phyloP scores from a whole-genome alignment of 2,888 invertebrate species.

The Endotricha flammealis region DNA sequence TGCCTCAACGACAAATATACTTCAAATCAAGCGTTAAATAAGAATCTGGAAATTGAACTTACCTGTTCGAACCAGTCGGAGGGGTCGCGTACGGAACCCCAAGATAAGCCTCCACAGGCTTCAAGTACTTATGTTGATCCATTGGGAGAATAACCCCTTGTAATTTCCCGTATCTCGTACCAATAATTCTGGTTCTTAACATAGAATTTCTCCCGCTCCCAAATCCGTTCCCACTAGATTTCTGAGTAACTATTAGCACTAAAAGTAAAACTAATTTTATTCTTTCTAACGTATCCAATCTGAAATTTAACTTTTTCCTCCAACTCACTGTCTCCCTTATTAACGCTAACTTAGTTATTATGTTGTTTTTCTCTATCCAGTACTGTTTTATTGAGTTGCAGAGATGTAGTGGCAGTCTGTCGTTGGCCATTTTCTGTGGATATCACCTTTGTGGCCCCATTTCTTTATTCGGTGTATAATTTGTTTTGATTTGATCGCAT shows the following conservation, averaged over 20 bases:
- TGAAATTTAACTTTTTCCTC: slow-evolving; percentile 29
- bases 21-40: slow-evolving; percentile 25
- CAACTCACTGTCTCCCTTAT: slow-evolving; percentile 23
- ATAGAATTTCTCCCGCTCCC: slow-evolving; percentile 80
- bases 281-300: slow-evolving; percentile 36
- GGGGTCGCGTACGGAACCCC: slow-evolving; percentile 94
- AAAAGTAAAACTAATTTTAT: slow-evolving; percentile 51
- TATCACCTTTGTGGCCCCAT: slow-evolving; percentile 72
- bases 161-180: slow-evolving; percentile 89
- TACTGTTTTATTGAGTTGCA: slow-evolving; percentile 73
- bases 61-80: slow-evolving; percentile 88
- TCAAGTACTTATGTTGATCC: slow-evolving; percentile 86
- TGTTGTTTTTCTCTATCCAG: slow-evolving; percentile 28
- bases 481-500: slow-evolving; percentile 31
- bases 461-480: slow-evolving; percentile 43
- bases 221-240: slow-evolving; percentile 59
- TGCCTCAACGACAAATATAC: slow-evolving; percentile 6
- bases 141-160: slow-evolving; percentile 89
- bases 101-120: slow-evolving; percentile 88
- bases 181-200: slow-evolving; percentile 87
- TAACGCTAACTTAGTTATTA: slow-evolving; percentile 24
- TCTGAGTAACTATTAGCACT: slow-evolving; percentile 49
- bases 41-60: slow-evolving; percentile 27
- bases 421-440: slow-evolving; percentile 66
- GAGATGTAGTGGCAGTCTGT: slow-evolving; percentile 67